Base-by-base conservation (phyloP, 1,140 invertebrate genomes). In the Nasonia vitripennis region DNA sequence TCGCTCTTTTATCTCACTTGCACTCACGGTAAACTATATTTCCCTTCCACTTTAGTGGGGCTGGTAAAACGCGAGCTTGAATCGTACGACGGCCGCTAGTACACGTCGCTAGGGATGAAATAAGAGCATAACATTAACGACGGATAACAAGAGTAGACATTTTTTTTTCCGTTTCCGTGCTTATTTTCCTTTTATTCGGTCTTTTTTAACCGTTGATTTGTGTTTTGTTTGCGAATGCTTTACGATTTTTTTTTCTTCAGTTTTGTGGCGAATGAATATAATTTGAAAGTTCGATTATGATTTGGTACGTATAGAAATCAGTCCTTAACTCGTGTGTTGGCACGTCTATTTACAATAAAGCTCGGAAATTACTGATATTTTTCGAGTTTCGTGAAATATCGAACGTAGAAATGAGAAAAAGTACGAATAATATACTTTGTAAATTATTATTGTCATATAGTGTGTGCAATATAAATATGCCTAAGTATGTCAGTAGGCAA, bases 51-150 rank as follows among this genome's bases (percentile, higher is more conserved):
- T 62, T 17, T 55, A 55, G 51, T 55, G 51, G 55, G 20, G 6
- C 55, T 20, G 55, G 55, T 62, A 62, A 62, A 62, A 62, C 55
- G 17, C 17, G 20, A 62, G 55, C 55, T 62, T 62, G 55, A 62
- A 62, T 62, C n/a, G 14, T 20, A 12, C 3, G 2, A 10, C 20
- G 7, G 17, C 7, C 67, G 11, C 23, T 71, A 31, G 23, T n/a
- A 51, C 20, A 83, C 83, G 83, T 84, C 83, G 83, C 83, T 84
- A 83, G 74, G 83, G 83, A 84, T 84, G 83, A 84, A 84, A 84
- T 79, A 77, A 71, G 17, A 84, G 83, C 83, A 84, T 78, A 84
- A 84, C 83, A 84, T 84, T 84, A 34, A n/a, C 75, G 34, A 79
- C 83, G 75, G 31, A 10, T 4, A n/a, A 4, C 37, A 27, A 20